Base-by-base conservation (phyloP, 37 sponge, comb jelly and placozoan genomes). In the Tethya wilhelma region DNA sequence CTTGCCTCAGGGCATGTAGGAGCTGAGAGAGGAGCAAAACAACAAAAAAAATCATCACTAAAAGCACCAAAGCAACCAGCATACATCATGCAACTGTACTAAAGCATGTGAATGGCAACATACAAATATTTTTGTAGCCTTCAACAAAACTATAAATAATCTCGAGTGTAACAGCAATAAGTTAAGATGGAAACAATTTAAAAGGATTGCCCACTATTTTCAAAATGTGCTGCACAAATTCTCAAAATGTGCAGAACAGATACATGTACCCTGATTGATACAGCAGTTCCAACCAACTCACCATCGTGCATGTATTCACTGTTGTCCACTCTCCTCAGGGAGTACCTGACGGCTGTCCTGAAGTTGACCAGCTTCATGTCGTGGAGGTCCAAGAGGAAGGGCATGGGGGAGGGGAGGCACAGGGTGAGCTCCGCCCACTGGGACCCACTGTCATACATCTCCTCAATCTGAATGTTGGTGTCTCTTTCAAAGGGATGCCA, bases 381-480 rank as follows among this genome's bases (percentile, higher is more conserved):
- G 60, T 92, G 88, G 6, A 92, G 84, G 75, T 92, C 89, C 72
- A 92, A 65, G 30, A 92, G 80, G 63, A 92, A 74, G 42, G 89
- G 84, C 73, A 85, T 92, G 49, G 88, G 92, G 37, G 88, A 84
- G 17, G 92, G 92, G 14, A 87, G 70, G 33, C 87, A 83, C 46
- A 92, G 79, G 26, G 84, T 83, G 17, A 92, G 84, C 88, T 92
- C 88, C 75, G 82, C 69, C 88, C 88, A 92, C 80, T 92, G 86
- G 34, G 88, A 82, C 19, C 88, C 88, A 57, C 84, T 82, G 63
- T 92, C 80, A 44, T 87, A 87, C 92, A 92, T 83, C 26, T 92
- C 80, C 75, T 92, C 92, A 29, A 92, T 92, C 75, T 92, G 92
- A 25, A 75, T 79, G 80, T 92, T 92, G 7, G 79, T 83, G 11